Evolutionary conservation across 1,140 invertebrate species (phyloP).

Genomic region (Heliconius nattereri): DNA sequence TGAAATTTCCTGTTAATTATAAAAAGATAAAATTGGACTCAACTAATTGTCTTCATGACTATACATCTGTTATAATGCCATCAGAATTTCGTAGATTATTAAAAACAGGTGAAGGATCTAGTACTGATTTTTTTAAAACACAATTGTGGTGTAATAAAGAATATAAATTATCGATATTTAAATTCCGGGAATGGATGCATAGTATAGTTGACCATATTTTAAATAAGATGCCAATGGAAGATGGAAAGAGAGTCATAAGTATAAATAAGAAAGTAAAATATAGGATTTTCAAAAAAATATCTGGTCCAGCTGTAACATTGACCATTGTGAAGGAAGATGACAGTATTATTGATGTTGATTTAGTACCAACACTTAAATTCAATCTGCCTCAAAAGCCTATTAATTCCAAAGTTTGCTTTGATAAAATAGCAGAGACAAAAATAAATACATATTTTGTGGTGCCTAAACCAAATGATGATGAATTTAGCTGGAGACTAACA

Average conservation of each 20-base stretch:
- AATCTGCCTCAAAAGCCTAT: slow-evolving; percentile 46
- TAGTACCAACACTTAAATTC: slow-evolving; percentile 56
- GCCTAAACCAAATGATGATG: slow-evolving; percentile 52
- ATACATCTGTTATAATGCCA: slow-evolving; percentile 51
- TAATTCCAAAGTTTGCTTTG: slow-evolving; percentile 45
- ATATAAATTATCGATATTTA: slow-evolving; percentile 45
- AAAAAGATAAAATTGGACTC: slow-evolving; percentile 51
- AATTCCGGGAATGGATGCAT: slow-evolving; percentile 58
- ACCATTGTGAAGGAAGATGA: slow-evolving; percentile 46
- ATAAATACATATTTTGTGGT: slow-evolving; percentile 51
- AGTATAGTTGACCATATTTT: slow-evolving; percentile 50
- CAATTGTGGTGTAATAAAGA: slow-evolving; percentile 52
- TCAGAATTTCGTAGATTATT: slow-evolving; percentile 55
- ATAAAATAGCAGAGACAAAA: slow-evolving; percentile 40
- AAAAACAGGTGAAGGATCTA: slow-evolving; percentile 32
- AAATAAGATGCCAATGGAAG: slow-evolving; percentile 40
- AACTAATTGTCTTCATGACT: slow-evolving; percentile 39
- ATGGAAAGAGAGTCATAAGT: slow-evolving; percentile 44
- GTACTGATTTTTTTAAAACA: slow-evolving; percentile 48
- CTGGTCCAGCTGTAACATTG: slow-evolving; percentile 55
- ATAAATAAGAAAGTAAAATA: slow-evolving; percentile 44
- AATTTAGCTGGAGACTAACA: slow-evolving; percentile 56
- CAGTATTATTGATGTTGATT: slow-evolving; percentile 52
- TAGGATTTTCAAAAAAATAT: slow-evolving; percentile 44
- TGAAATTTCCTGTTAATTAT: slow-evolving; percentile 51